Conservation (phyloP, 2,888 invertebrate genomes). For the Caenorhabditis panamensis region DNA sequence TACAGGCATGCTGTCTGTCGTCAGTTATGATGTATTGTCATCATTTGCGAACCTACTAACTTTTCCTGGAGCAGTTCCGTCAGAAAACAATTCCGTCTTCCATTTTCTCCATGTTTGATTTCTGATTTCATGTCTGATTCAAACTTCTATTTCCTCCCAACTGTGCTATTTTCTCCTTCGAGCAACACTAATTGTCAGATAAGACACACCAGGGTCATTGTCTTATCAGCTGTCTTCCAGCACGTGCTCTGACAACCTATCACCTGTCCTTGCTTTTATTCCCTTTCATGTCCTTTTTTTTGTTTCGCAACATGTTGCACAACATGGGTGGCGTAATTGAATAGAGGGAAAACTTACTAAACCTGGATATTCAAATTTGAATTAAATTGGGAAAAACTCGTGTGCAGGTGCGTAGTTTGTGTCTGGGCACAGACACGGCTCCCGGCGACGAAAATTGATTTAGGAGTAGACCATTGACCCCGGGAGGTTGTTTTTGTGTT, state of each 20-base stretch:
- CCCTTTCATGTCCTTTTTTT: neutral
- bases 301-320: neutral
- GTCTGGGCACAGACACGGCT: neutral
- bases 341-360: no score
- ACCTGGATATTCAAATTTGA: no score
- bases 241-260: slow-evolving; percentile 1
- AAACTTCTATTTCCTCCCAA: neutral
- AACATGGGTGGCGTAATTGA: neutral
- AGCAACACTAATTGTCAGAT: slow-evolving; percentile 2
- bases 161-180: neutral
- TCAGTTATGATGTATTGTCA: no score
- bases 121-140: slow-evolving; percentile 11
- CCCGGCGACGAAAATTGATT: neutral
- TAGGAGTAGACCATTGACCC: neutral
- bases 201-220: slow-evolving; percentile 6
- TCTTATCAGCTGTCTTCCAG: slow-evolving; percentile 1
- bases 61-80: neutral
- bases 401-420: neutral
- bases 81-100: no score
- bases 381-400: neutral
- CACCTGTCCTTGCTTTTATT: slow-evolving; percentile 8
- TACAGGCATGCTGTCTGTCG: no score
- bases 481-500: neutral
- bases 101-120: slow-evolving; percentile 3
- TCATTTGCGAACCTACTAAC: no score